These are phyloP conservation scores for Echiichthys vipera DNA, from an alignment of 2,797 vertebrate species.

Conservation along the genomic window DNA sequence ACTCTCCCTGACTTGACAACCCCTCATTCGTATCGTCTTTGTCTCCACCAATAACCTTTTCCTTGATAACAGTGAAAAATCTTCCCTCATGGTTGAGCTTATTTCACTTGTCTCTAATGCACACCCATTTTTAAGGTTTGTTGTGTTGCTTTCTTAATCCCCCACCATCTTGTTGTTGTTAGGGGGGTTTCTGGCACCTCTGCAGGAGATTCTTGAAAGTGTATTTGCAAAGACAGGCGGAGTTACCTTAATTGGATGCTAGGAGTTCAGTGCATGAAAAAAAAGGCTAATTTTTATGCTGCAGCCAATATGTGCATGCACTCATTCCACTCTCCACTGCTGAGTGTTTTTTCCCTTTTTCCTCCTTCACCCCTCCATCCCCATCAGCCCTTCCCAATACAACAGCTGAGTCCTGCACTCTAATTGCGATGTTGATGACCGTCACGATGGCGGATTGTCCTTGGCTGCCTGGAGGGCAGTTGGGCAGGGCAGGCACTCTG, in stretches of 20 bases:
- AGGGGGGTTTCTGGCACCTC: neutral
- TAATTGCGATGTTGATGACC: conserved; percentile 38
- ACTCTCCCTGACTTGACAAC: neutral
- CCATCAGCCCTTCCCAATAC: conserved; percentile 7
- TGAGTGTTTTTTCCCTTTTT: neutral
- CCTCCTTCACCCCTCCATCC: neutral
- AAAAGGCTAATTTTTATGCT: neutral
- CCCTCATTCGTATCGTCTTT: neutral
- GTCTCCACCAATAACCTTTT: neutral
- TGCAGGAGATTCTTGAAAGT: neutral
- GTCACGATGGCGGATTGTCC: conserved; percentile 26
- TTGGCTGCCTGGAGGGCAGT: conserved; percentile 5
- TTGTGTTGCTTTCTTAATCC: neutral
- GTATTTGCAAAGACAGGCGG: neutral
- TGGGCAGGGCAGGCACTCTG: conserved; percentile 34
- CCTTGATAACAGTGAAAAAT: neutral
- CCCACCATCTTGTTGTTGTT: neutral
- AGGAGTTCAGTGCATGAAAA: neutral
- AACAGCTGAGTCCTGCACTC: conserved; percentile 44
- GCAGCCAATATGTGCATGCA: neutral
- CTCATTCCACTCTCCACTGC: neutral
- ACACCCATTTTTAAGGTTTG: neutral
- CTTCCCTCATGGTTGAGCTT: neutral
- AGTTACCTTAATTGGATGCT: neutral
- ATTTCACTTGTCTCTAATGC: neutral